Evolutionary conservation across 2,797 vertebrate genomes (phyloP).

Genomic region (Intellagama lesueurii): DNA sequence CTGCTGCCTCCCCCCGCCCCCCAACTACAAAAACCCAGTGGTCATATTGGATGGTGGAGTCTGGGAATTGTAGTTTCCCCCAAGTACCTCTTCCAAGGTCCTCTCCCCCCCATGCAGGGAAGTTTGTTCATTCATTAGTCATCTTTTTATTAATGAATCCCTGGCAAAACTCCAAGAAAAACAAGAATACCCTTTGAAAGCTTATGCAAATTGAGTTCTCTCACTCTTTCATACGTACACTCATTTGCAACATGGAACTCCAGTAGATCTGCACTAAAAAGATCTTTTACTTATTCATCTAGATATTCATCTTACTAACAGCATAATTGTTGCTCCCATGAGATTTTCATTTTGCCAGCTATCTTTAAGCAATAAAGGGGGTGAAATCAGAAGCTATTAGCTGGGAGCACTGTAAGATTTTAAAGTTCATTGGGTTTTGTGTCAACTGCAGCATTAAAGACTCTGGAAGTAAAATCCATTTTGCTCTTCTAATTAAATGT

Average conservation of each 20-base stretch:
- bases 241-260: background rate
- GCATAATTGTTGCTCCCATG: background rate
- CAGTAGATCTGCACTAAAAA: background rate
- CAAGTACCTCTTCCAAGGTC: background rate
- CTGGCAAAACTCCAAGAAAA: background rate
- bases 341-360: background rate
- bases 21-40: background rate
- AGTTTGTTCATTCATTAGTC: background rate
- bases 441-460: background rate
- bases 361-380: constrained; percentile 28
- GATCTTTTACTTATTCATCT: background rate
- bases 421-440: constrained; percentile 20
- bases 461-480: constrained; percentile 9
- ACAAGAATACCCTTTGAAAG: background rate
- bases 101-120: too few relatives aligned
- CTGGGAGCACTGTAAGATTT: background rate
- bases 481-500: constrained; percentile 1
- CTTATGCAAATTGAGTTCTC: background rate
- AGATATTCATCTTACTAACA: constrained; percentile 32
- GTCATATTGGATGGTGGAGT: too few relatives aligned
- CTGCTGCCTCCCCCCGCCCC: too few relatives aligned
- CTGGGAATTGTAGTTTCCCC: background rate
- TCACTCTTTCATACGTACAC: background rate
- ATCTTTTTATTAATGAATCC: background rate
- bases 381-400: background rate